Conservation (phyloP, 1,140 invertebrate genomes). For the Bombyx mori region DNA sequence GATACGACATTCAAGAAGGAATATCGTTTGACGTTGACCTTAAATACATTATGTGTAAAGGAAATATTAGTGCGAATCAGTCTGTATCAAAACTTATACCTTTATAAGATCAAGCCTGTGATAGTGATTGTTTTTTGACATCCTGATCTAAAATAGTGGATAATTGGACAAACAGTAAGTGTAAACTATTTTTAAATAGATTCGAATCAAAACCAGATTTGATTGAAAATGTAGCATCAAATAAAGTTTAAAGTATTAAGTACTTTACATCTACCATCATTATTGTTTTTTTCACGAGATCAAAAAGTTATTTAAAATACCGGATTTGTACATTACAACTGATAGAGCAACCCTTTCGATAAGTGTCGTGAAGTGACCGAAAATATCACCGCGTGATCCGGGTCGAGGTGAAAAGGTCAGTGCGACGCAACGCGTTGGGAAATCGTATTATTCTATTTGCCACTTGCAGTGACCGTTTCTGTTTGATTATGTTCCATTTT, state of each 20-base stretch:
- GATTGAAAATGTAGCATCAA: too few species aligned
- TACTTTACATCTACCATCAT: not conserved
- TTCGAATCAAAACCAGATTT: too few species aligned
- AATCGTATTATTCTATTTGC: constrained; percentile 15
- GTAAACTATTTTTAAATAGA: too few species aligned
- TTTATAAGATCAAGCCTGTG: too few species aligned
- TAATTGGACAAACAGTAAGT: too few species aligned
- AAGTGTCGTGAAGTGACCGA: constrained; percentile 14
- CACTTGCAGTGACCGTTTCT: constrained; percentile 10
- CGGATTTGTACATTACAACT: too few species aligned
- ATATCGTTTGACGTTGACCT: not conserved
- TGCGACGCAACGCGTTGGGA: constrained; percentile 6
- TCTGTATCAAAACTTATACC: too few species aligned
- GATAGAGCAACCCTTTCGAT: constrained; percentile 2
- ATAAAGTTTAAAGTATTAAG: too few species aligned
- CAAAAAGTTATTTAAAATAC: not conserved
- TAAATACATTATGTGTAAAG: not conserved
- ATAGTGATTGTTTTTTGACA: too few species aligned
- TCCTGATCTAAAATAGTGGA: too few species aligned
- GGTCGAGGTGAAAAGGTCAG: constrained; percentile 15
- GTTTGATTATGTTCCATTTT: constrained; percentile 9
- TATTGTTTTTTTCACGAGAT: not conserved
- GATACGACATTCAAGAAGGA: constrained; percentile 24
- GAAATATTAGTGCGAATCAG: not conserved
- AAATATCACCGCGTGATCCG: constrained; percentile 8